Percentiles rank a stretch among this genome's conserved stretches.
These are phyloP conservation scores for Acanthosepion pharaonis DNA, from an alignment of 2,888 invertebrate species.

Conservation along the genomic window DNA sequence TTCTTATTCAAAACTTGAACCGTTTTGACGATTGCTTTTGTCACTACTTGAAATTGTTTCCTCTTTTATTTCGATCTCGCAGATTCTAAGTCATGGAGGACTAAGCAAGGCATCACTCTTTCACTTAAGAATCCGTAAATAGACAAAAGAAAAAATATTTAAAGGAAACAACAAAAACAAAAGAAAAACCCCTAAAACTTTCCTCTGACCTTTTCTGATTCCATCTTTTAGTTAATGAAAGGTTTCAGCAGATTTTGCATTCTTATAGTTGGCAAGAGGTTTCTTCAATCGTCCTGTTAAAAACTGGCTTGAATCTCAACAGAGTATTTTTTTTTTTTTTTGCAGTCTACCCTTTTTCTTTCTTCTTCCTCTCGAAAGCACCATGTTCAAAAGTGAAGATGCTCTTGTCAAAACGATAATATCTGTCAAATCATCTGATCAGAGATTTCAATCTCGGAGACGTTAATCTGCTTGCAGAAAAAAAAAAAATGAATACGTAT, in stretches of 20 bases:
- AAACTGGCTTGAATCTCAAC: not conserved
- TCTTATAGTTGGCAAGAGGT: not conserved
- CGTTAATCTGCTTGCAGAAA: not conserved
- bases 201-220: not conserved
- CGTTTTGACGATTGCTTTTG: too few species aligned
- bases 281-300: not conserved
- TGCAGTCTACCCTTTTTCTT: not conserved
- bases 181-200: not conserved
- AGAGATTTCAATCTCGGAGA: not conserved
- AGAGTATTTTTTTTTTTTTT: not conserved
- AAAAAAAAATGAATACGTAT: not conserved
- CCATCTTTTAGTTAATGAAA: not conserved
- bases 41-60: too few species aligned
- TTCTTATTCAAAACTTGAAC: too few species aligned
- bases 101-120: too few species aligned
- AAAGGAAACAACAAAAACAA: too few species aligned
- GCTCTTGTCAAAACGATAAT: not conserved
- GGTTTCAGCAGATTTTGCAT: not conserved
- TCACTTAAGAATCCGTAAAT: too few species aligned
- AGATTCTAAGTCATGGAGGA: too few species aligned
- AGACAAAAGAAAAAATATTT: too few species aligned
- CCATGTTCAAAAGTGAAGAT: not conserved
- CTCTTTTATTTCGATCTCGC: too few species aligned
- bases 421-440: slow-evolving; percentile 14
- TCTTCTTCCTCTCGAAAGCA: not conserved